These are phyloP conservation scores for Papio anubis DNA, from an alignment of 2,113 vertebrate species.

Conservation along the genomic window DNA sequence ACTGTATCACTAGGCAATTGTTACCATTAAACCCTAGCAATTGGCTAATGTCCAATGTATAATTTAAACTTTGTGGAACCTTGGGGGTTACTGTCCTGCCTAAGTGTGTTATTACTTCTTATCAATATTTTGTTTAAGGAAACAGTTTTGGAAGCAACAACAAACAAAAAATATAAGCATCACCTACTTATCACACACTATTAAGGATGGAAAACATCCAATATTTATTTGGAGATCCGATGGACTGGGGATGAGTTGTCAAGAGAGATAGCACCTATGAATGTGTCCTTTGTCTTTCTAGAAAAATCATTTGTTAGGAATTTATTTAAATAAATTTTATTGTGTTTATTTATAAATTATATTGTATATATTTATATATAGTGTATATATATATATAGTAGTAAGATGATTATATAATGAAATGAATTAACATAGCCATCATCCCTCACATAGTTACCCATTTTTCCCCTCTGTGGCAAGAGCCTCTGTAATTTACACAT, in stretches of 20 bases:
- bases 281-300: background rate
- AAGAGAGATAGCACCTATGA: background rate
- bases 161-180: background rate
- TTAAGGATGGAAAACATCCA: background rate
- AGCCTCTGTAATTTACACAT: background rate
- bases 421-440: background rate
- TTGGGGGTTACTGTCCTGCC: background rate
- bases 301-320: slow-evolving; percentile 1
- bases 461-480: background rate
- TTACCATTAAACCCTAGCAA: background rate
- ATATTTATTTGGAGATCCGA: background rate
- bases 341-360: background rate
- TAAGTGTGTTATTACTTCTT: slow-evolving; percentile 13
- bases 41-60: background rate
- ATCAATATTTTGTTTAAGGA: background rate
- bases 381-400: background rate
- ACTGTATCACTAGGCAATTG: background rate
- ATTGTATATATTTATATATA: background rate
- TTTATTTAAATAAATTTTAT: background rate
- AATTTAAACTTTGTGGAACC: background rate
- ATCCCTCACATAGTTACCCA: background rate
- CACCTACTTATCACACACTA: background rate
- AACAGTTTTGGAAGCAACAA: slow-evolving; percentile 5
- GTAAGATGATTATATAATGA: background rate
- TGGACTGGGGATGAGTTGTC: background rate